phyloP scores from a whole-genome alignment of 2,888 invertebrate genomes.

The Dryadula phaetusa region DNA sequence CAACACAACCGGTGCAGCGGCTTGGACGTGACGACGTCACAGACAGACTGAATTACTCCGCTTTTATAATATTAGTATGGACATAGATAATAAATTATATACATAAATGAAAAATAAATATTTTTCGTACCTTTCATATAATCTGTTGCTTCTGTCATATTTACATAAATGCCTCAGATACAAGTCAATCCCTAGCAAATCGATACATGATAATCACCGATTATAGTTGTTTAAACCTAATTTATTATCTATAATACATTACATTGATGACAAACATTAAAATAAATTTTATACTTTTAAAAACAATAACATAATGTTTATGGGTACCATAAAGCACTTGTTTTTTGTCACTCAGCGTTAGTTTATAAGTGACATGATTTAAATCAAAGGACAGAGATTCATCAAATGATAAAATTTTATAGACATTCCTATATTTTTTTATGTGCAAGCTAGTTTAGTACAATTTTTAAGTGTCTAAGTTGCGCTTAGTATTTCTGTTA shows the following conservation, averaged over 20 bases:
- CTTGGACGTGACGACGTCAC: too few species aligned
- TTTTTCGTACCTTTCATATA: too few species aligned
- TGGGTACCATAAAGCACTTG: conserved; percentile 1
- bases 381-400: conserved; percentile 24
- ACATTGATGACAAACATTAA: conserved; percentile 9
- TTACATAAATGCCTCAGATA: neutral
- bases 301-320: conserved; percentile 25
- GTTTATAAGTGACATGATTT: neutral
- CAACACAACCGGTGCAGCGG: too few species aligned
- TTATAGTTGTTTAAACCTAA: neutral
- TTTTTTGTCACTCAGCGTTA: conserved; percentile 19
- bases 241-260: conserved; percentile 13
- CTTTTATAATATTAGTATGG: too few species aligned
- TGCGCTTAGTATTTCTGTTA: neutral
- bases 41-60: too few species aligned
- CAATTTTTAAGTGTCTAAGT: neutral
- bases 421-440: conserved; percentile 18
- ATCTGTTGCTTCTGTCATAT: too few species aligned
- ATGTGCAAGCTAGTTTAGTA: neutral
- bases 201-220: neutral
- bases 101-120: too few species aligned
- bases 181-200: neutral
- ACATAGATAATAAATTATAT: too few species aligned
- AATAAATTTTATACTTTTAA: conserved; percentile 8
- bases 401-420: conserved; percentile 24